Evolutionary conservation across 2,888 invertebrate genomes (phyloP), one percentile per base, ranked within the genome.

Genomic region (Papilio gigon): DNA sequence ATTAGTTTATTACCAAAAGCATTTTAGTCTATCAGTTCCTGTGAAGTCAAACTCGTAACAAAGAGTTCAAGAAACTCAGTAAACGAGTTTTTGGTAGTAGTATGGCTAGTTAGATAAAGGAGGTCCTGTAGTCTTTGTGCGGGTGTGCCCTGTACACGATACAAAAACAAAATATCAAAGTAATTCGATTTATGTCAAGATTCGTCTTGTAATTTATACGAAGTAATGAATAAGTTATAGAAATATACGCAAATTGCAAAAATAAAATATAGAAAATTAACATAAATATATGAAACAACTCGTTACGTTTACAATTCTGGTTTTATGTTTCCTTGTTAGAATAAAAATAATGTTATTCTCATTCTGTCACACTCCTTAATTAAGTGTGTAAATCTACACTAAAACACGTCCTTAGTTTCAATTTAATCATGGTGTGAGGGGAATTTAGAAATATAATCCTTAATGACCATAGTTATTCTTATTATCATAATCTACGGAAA

Each of bases 401-500:
- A n/a, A n/a, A n/a, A n/a, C n/a, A n/a, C n/a, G n/a, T n/a, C n/a
- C n/a, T n/a, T n/a, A n/a, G n/a, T n/a, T n/a, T n/a, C n/a, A n/a
- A n/a, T n/a, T n/a, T n/a, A n/a, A n/a, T n/a, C n/a, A n/a, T n/a
- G n/a, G n/a, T n/a, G n/a, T n/a, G n/a, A n/a, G n/a, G n/a, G n/a
- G n/a, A n/a, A 35, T 35, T 50, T 53, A 42, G 3, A 33, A 40
- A 53, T 30, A 25, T 35, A 33, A 64, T 64, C 47, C 58, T 58
- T 37, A 37, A 64, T 17, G 8, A 59, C 30, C 12, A 17, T 60
- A 53, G 63, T 71, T 65, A 59, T 65, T 67, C 71, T 30, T 71
- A 67, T 73, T 74, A 69, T 70, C 67, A 78, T 76, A 80, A 76
- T 78, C 84, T 74, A 76, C 84, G 85, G 86, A 88, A 86, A 88